Conservation (phyloP, 2,797 vertebrate species). For the Eremophila alpestris region DNA sequence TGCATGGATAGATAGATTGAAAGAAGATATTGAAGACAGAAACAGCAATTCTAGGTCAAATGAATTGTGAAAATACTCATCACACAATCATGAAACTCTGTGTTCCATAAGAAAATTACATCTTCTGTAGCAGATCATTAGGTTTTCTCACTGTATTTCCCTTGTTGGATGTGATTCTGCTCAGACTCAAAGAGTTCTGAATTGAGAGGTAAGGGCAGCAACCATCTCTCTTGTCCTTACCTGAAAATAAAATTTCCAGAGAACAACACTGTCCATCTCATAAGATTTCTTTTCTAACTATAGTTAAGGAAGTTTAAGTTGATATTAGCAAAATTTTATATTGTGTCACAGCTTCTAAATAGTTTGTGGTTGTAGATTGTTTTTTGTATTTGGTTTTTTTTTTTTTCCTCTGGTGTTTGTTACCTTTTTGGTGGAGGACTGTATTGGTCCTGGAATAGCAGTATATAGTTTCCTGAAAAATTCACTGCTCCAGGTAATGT, state of each 20-base stretch:
- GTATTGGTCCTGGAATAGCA: background rate
- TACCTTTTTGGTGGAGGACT: background rate
- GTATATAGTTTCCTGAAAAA: background rate
- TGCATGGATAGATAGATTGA: background rate
- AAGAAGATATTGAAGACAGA: background rate
- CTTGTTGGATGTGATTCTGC: background rate
- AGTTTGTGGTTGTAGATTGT: background rate
- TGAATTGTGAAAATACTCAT: background rate
- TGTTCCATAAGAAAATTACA: background rate
- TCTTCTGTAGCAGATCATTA: background rate
- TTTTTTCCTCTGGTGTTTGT: background rate
- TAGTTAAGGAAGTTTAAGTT: background rate
- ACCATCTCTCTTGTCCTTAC: background rate
- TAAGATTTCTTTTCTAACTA: background rate
- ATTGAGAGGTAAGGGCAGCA: background rate
- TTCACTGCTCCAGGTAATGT: background rate
- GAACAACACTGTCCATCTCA: background rate
- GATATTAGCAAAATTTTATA: background rate
- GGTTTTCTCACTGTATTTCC: background rate
- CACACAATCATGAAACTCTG: background rate
- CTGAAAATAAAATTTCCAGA: background rate
- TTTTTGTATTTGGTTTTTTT: background rate
- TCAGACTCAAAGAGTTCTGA: background rate
- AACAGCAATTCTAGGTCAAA: background rate
- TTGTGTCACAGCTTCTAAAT: background rate